Percentiles rank a stretch among this genome's conserved stretches.
Conservation (phyloP, 2,113 vertebrate genomes). For the Chaetodon trifascialis region DNA sequence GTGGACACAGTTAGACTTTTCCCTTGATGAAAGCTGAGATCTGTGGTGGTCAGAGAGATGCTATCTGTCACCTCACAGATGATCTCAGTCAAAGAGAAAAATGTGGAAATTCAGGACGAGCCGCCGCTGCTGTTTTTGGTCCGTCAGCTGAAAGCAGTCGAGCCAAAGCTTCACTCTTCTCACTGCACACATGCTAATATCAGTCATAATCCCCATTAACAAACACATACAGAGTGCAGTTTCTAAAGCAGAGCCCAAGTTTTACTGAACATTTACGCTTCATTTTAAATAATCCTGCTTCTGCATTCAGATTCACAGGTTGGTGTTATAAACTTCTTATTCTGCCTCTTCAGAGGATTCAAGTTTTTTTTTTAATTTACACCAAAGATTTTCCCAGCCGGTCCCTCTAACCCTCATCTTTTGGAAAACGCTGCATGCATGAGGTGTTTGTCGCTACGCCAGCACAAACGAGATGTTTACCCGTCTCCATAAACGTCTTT, state of each 20-base stretch:
- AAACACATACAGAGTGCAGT: not conserved
- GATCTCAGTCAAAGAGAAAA: not conserved
- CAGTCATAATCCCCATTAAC: not conserved
- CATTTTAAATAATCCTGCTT: not conserved
- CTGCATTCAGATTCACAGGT: not conserved
- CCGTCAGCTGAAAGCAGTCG: not conserved
- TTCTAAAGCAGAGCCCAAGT: no score
- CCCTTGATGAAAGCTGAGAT: not conserved
- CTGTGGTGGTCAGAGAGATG: not conserved
- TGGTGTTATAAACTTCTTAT: not conserved
- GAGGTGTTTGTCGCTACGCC: not conserved
- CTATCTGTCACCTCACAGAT: not conserved
- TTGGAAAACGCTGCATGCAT: not conserved
- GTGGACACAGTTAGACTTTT: not conserved
- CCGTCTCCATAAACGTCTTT: constrained; percentile 85
- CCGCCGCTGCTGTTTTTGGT: not conserved
- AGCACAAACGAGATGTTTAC: constrained; percentile 75
- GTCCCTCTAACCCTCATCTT: not conserved
- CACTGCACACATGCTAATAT: not conserved
- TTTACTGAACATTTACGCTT: no score
- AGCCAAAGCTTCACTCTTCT: not conserved
- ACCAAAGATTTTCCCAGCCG: not conserved
- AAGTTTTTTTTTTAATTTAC: no score
- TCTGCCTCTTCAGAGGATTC: no score
- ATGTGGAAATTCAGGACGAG: constrained; percentile 12